A percentile compares a stretch with the other conserved stretches of the same genome.
Conservation (phyloP, 2,888 invertebrate genomes). For the Volucella inanis region DNA sequence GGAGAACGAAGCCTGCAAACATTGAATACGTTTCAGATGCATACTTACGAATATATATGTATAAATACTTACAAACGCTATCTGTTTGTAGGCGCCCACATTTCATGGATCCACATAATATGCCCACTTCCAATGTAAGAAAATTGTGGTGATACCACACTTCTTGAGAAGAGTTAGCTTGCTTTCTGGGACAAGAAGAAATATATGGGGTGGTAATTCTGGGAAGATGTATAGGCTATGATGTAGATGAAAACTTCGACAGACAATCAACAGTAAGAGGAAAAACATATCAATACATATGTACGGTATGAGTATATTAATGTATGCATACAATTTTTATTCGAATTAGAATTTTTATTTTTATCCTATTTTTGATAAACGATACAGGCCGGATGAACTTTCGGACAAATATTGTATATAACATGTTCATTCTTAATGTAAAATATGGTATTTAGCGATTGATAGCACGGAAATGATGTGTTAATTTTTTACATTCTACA, state of each 20-base stretch:
- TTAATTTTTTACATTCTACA: too few species aligned
- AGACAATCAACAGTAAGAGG: slow-evolving; percentile 33
- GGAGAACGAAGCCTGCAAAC: slow-evolving; percentile 57
- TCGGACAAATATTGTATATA: slow-evolving; percentile 6
- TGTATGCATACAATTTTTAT: slow-evolving; percentile 65
- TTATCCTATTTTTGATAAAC: slow-evolving; percentile 39
- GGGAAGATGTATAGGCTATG: slow-evolving; percentile 35
- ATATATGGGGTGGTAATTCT: slow-evolving; percentile 57
- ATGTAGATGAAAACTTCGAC: slow-evolving; percentile 27
- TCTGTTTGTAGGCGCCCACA: slow-evolving; percentile 30
- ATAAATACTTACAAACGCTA: not conserved
- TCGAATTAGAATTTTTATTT: slow-evolving; percentile 67
- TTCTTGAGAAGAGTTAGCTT: slow-evolving; percentile 45
- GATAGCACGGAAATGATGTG: too few species aligned
- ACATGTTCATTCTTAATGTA: not conserved
- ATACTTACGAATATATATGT: slow-evolving; percentile 1
- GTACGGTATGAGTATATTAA: not conserved
- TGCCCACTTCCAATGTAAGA: slow-evolving; percentile 47
- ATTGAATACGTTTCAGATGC: slow-evolving; percentile 40
- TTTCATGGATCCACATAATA: slow-evolving; percentile 50
- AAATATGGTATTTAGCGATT: too few species aligned
- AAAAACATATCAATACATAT: not conserved
- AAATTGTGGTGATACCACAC: slow-evolving; percentile 34
- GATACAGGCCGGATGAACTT: slow-evolving; percentile 70
- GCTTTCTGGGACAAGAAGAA: slow-evolving; percentile 57